Base-by-base conservation (phyloP, 2,113 vertebrate species). In the Actenoides lindsayi region DNA sequence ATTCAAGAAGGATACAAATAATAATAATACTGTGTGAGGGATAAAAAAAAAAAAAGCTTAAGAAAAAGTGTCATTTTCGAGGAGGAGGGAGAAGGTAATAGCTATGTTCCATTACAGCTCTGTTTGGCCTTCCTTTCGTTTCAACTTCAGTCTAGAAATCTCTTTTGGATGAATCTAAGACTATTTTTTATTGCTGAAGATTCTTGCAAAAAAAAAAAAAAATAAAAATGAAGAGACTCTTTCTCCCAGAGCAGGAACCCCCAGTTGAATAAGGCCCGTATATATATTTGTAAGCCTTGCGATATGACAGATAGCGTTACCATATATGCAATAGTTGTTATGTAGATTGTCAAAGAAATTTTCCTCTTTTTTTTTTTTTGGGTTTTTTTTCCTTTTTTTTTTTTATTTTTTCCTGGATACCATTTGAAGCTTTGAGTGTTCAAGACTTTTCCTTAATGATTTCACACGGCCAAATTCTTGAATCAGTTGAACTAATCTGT, bases 301-400 rank as follows among this genome's bases (percentile, higher is more conserved):
- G 97, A 97, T 98, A 98, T 98, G 98, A 98, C 98, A 98, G 97
- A 98, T 99, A 98, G 98, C 98, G 98, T 98, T 99, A 98, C 98
- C 98, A 98, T 99, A 99, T 99, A 99, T 99, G 99, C 99, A 99
- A 99, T 99, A 98, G 98, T 98, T 98, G 98, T 99, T 99, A 99
- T 98, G 98, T 98, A 99, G 99, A 98, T 98, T 98, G 98, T 98
- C 98, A 97, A 98, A 97, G 94, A 95, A 84, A 69, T 96, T 97
- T 98, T 39, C 13, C 18, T 31, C 8, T 3, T 20, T 42, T 42
- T 31, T 44, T 44, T 13, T 8, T 28, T 5, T 41, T 19, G 8
- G 27, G 17, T 31, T 13, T 3, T 20, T 42, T 42, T 12, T 31
- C 33, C 33, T 33, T 13, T 5, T 20, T 42, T 42, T 21, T 44